Conservation (phyloP, 2,797 vertebrate genomes). For the Spinibarbus caldwelli region DNA sequence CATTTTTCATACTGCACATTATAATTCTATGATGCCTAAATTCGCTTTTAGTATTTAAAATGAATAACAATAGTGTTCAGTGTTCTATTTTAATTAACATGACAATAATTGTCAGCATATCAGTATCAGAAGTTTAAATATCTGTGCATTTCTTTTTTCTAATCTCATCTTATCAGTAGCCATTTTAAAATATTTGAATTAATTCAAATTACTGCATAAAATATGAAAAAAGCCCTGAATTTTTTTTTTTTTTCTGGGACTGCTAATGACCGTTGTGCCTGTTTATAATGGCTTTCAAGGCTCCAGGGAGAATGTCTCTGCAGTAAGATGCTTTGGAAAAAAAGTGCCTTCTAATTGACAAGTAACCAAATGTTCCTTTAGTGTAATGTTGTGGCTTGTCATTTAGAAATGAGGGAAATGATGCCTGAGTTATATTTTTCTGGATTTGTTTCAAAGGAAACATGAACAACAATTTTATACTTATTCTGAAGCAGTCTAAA, state of each 20-base stretch:
- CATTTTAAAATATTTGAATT: background rate
- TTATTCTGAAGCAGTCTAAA: background rate
- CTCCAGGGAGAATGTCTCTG: background rate
- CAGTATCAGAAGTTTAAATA: background rate
- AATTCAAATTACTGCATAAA: background rate
- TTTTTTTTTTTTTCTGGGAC: background rate
- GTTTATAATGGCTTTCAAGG: background rate
- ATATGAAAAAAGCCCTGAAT: background rate
- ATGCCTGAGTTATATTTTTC: background rate
- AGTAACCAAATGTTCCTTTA: background rate
- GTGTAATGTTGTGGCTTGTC: background rate
- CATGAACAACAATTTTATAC: constrained; percentile 9
- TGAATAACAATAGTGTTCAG: background rate
- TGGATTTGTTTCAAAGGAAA: constrained; percentile 9
- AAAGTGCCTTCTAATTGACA: background rate
- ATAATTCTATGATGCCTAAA: background rate
- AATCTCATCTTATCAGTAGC: background rate
- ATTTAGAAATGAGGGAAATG: background rate
- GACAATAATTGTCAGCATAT: background rate
- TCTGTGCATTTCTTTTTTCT: background rate
- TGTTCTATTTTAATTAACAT: background rate
- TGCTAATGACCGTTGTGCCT: background rate
- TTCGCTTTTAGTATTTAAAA: background rate
- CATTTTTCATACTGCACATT: background rate
- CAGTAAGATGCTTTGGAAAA: constrained; percentile 6